phyloP scores from a whole-genome alignment of 1,140 invertebrate species.

The Euschistus heros region DNA sequence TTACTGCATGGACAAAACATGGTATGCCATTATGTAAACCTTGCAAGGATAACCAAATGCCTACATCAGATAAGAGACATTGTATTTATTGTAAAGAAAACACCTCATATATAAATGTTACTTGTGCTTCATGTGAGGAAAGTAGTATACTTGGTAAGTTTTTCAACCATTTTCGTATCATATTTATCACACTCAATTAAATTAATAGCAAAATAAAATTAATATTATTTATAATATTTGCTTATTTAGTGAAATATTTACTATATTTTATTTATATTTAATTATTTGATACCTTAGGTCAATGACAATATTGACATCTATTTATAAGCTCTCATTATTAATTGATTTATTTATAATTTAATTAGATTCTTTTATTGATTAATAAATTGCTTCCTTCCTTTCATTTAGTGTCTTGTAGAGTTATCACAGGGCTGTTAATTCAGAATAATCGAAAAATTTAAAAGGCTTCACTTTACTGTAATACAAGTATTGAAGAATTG shows the following conservation, averaged over 20 bases:
- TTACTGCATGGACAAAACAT: conserved; percentile 34
- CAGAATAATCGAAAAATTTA: no score
- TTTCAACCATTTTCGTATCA: not conserved
- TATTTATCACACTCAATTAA: not conserved
- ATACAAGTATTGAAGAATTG: no score
- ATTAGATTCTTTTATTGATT: no score
- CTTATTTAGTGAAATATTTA: not conserved
- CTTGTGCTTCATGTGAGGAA: not conserved
- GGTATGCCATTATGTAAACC: conserved; percentile 32
- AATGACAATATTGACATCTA: conserved; percentile 1
- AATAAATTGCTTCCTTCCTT: no score
- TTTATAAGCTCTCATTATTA: not conserved
- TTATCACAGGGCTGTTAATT: no score
- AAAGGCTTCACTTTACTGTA: no score
- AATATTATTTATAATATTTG: not conserved
- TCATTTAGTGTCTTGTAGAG: no score
- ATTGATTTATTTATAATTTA: no score
- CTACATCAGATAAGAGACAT: conserved; percentile 33
- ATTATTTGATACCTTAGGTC: not conserved
- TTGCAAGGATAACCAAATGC: conserved; percentile 32
- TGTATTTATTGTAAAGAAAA: conserved; percentile 34
- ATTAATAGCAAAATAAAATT: not conserved
- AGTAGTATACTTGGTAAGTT: not conserved
- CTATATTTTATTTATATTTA: not conserved
- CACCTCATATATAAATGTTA: not conserved